Conservation (phyloP, 2,113 vertebrate genomes). For the Brachypodius melanocephalos region DNA sequence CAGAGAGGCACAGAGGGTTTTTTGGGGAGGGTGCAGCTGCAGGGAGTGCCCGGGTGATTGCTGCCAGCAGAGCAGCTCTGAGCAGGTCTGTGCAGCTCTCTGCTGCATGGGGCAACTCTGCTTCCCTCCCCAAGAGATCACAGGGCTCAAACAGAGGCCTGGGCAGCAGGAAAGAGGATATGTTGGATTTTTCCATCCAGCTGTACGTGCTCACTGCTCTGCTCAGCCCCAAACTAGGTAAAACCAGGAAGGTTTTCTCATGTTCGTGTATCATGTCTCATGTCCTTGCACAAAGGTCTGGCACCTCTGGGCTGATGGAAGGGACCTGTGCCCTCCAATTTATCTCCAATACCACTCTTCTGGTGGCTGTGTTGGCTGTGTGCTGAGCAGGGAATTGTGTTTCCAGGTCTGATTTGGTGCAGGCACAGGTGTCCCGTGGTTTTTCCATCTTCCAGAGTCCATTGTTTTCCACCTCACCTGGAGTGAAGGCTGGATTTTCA, state of each 20-base stretch:
- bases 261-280: too few species aligned
- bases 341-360: not conserved
- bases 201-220: not conserved
- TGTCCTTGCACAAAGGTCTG: not conserved
- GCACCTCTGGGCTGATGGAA: not conserved
- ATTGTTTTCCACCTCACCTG: not conserved
- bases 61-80: not conserved
- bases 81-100: conserved; percentile 23
- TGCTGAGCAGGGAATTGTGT: not conserved
- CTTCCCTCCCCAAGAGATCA: not conserved
- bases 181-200: not conserved
- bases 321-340: not conserved
- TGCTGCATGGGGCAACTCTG: not conserved
- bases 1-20: accelerated
- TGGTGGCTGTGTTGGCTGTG: not conserved
- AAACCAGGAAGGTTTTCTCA: not conserved
- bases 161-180: not conserved
- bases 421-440: not conserved
- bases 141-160: not conserved
- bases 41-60: not conserved
- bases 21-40: not conserved
- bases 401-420: not conserved
- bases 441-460: not conserved
- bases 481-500: not conserved
- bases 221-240: not conserved